Percentiles rank a stretch among this genome's conserved stretches.
phyloP scores from a whole-genome alignment of 2,888 invertebrate genomes.

The Orchesella flavescens region DNA sequence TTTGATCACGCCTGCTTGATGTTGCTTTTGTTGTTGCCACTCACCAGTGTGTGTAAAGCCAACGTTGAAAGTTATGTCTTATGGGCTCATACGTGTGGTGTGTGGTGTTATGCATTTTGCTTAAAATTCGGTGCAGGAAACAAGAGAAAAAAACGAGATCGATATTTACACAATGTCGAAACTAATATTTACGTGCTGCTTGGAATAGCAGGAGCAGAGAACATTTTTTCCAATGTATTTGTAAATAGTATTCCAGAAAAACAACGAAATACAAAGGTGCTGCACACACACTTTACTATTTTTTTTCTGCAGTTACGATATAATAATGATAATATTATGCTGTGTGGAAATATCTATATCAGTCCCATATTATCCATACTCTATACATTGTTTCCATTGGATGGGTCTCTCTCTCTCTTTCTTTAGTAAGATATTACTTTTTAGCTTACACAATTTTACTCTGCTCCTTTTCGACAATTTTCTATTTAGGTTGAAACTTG shows the following conservation, averaged over 20 bases:
- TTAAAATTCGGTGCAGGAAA: neutral
- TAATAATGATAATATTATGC: too few species aligned
- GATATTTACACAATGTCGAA: constrained; percentile 27
- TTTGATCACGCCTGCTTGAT: constrained; percentile 11
- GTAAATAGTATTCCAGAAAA: neutral
- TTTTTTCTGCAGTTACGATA: neutral
- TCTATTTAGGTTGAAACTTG: constrained; percentile 6
- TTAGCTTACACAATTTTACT: constrained; percentile 31
- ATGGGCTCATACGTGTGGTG: neutral
- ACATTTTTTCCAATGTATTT: neutral
- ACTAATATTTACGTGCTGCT: constrained; percentile 8
- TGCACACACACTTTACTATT: neutral
- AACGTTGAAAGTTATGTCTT: neutral
- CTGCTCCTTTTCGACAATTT: constrained; percentile 15
- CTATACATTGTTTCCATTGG: too few species aligned
- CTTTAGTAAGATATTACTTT: constrained; percentile 49
- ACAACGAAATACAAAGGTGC: constrained; percentile 6
- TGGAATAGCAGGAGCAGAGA: neutral
- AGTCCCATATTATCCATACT: too few species aligned
- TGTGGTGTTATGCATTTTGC: neutral
- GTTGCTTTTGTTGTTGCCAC: constrained; percentile 17
- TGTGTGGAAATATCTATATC: too few species aligned
- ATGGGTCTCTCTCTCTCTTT: neutral
- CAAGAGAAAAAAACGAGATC: constrained; percentile 11
- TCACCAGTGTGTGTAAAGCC: neutral